Conservation (phyloP, 1,140 invertebrate genomes). For the Pseudomyrmex concolor region DNA sequence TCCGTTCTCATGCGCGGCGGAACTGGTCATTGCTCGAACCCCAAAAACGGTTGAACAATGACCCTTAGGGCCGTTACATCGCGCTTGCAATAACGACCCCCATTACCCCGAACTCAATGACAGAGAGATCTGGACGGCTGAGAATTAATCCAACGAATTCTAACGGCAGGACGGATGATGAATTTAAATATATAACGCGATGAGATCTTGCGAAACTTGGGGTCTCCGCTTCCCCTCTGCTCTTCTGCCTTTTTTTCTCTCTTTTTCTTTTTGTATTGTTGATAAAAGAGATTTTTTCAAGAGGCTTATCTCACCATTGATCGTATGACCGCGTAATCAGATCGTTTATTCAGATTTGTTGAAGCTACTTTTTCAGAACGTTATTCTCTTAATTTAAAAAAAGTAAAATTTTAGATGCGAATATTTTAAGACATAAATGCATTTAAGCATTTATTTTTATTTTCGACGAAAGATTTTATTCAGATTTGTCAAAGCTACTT, state of each 20-base stretch:
- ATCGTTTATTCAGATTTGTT: conserved; percentile 5
- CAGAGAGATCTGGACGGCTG: conserved; percentile 65
- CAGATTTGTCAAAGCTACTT: too few relatives aligned
- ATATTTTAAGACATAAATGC: too few relatives aligned
- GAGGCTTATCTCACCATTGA: background rate
- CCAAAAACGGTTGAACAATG: conserved; percentile 82
- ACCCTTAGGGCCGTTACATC: conserved; percentile 80
- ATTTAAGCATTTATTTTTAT: background rate
- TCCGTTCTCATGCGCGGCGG: conserved; percentile 81
- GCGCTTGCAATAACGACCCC: conserved; percentile 73
- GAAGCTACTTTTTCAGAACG: background rate
- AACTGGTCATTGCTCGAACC: conserved; percentile 83
- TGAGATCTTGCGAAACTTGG: conserved; percentile 50
- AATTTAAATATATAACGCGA: conserved; percentile 57
- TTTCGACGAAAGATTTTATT: too few relatives aligned
- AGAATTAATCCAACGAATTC: conserved; percentile 64
- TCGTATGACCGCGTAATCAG: background rate
- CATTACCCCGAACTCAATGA: conserved; percentile 65
- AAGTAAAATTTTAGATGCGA: too few relatives aligned
- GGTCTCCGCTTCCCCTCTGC: conserved; percentile 3
- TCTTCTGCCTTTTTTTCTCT: background rate
- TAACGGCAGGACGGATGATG: conserved; percentile 53
- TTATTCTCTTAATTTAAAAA: too few relatives aligned
- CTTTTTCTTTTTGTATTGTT: background rate
- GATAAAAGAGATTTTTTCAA: conserved; percentile 15